phyloP scores from a whole-genome alignment of 2,113 vertebrate species.

The Pomatorhinus ruficollis region DNA sequence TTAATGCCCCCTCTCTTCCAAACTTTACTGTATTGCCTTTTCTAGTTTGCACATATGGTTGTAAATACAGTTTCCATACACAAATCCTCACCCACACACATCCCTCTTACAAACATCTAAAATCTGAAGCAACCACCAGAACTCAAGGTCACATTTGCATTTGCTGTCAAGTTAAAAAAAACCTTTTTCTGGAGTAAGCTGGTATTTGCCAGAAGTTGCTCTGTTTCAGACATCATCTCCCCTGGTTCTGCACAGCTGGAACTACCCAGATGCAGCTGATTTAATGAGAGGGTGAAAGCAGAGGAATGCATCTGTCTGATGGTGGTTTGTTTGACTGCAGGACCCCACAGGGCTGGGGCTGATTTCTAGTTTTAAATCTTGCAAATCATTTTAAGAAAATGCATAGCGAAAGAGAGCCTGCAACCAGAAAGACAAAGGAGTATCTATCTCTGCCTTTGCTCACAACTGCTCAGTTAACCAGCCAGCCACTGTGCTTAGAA shows the following conservation, averaged over 20 bases:
- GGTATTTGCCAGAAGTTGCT: background rate
- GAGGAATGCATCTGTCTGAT: background rate
- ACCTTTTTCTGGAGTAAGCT: background rate
- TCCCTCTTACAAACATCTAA: background rate
- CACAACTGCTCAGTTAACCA: background rate
- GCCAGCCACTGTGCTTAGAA: background rate
- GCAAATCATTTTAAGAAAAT: background rate
- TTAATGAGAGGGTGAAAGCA: background rate
- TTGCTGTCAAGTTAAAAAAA: background rate
- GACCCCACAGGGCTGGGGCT: background rate
- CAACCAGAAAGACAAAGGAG: background rate
- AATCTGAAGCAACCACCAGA: background rate
- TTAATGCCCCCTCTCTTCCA: background rate
- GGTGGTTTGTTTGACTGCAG: background rate
- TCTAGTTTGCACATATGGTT: background rate
- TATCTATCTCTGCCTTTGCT: background rate
- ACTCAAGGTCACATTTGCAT: background rate
- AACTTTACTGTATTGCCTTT: background rate
- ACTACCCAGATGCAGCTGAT: background rate
- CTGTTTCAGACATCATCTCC: background rate
- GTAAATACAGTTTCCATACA: background rate
- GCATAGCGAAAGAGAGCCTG: background rate
- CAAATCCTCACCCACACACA: background rate
- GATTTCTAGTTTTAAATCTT: background rate
- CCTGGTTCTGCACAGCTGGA: background rate